A percentile compares a stretch with the other conserved stretches of the same genome.
These are phyloP conservation scores for Raja brachyura DNA, from an alignment of 2,113 vertebrate genomes.

Conservation along the genomic window DNA sequence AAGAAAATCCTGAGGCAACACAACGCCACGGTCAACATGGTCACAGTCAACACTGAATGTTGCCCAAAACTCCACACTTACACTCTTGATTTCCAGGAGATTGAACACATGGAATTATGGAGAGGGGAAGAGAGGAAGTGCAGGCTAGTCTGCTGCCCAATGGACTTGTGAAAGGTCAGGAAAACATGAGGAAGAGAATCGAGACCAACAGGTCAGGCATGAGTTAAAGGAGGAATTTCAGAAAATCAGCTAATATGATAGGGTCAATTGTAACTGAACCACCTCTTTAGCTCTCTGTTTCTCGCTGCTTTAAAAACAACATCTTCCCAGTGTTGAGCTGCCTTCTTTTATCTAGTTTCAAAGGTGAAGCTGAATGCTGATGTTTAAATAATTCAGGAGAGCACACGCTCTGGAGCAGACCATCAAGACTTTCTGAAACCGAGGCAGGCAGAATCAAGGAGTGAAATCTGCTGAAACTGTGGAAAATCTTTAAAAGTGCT, in stretches of 20 bases:
- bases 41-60: conserved; percentile 50
- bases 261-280: background rate
- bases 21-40: conserved; percentile 35
- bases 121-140: background rate
- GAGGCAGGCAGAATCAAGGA: background rate
- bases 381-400: conserved; percentile 36
- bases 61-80: conserved; percentile 70
- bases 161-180: background rate
- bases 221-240: background rate
- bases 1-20: conserved; percentile 65
- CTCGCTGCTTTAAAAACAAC: background rate
- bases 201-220: background rate
- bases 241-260: background rate
- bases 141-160: background rate
- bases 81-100: background rate
- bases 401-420: background rate
- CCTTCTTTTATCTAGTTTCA: conserved; percentile 27
- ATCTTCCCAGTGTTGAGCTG: background rate
- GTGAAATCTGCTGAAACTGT: conserved; percentile 30
- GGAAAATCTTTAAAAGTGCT: background rate
- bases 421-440: background rate
- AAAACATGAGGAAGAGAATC: background rate
- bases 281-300: too few relatives aligned
- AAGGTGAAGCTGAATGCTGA: conserved; percentile 31
- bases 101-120: background rate